Conservation (phyloP, 2,797 vertebrate genomes). For the Pantherophis vulpinus region DNA sequence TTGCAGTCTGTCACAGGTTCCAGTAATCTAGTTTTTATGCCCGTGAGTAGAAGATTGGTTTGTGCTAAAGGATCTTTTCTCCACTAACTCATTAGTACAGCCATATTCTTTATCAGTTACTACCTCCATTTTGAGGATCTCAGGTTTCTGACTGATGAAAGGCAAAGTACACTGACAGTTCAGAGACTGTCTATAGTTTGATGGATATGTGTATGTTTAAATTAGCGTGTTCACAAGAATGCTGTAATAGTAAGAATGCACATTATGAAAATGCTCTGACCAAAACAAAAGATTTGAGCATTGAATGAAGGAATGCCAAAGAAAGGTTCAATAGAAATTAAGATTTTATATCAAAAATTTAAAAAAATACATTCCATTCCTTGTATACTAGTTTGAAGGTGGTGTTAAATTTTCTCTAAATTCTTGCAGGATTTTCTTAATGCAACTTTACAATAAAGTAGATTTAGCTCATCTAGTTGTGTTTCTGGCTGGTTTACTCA, state of each 20-base stretch:
- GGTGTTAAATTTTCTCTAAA: background rate
- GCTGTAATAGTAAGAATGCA: background rate
- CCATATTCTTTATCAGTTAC: constrained; percentile 67
- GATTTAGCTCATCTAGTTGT: background rate
- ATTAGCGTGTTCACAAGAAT: background rate
- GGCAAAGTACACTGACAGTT: background rate
- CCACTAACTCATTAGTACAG: constrained; percentile 64
- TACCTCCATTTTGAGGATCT: constrained; percentile 36
- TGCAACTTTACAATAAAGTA: background rate
- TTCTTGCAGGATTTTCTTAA: background rate
- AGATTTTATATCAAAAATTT: background rate
- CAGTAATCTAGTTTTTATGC: constrained; percentile 62
- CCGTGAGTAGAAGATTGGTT: constrained; percentile 43
- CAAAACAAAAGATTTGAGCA: background rate
- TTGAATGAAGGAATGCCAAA: background rate
- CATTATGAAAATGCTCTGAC: background rate
- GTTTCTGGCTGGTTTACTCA: background rate
- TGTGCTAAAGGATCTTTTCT: constrained; percentile 63
- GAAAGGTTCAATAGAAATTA: background rate
- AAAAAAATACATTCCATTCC: accelerated
- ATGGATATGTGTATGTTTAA: background rate
- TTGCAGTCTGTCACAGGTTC: constrained; percentile 61
- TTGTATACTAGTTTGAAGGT: background rate
- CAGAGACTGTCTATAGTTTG: background rate
- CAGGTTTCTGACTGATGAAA: constrained; percentile 6